These are phyloP conservation scores for Drosophila kokeensis DNA, from an alignment of 2,888 invertebrate genomes.

Conservation along the genomic window DNA sequence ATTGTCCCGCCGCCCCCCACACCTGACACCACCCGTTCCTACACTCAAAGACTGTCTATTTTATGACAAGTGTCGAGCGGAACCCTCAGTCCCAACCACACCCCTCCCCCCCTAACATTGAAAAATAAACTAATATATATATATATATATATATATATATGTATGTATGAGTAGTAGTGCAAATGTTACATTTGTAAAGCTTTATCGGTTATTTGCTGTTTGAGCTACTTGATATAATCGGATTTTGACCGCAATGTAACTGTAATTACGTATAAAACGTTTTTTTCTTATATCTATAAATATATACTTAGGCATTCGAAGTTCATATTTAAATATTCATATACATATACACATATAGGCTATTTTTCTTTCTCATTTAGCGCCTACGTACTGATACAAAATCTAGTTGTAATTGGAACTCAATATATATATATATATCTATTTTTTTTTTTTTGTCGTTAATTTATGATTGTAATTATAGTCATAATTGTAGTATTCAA, in stretches of 20 bases:
- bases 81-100: background rate
- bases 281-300: constrained; percentile 34
- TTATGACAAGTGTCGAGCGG: background rate
- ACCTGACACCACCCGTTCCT: background rate
- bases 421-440: background rate
- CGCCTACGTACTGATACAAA: constrained; percentile 56
- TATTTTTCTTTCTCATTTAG: constrained; percentile 7
- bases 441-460: constrained; percentile 1
- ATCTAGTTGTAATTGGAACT: constrained; percentile 30
- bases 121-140: background rate
- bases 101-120: background rate
- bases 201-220: constrained; percentile 51
- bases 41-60: constrained; percentile 6
- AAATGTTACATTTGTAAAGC: constrained; percentile 50
- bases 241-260: constrained; percentile 68
- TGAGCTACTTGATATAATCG: constrained; percentile 38
- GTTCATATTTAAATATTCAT: constrained; percentile 6
- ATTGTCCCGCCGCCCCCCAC: background rate
- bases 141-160: background rate
- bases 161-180: constrained; percentile 5
- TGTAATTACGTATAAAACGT: constrained; percentile 45
- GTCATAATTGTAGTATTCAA: constrained; percentile 26
- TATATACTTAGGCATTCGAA: constrained; percentile 11
- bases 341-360: constrained; percentile 15
- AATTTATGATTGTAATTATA: constrained; percentile 19